Conservation (phyloP, 2,888 invertebrate species). For the Drosophila acutilabella region DNA sequence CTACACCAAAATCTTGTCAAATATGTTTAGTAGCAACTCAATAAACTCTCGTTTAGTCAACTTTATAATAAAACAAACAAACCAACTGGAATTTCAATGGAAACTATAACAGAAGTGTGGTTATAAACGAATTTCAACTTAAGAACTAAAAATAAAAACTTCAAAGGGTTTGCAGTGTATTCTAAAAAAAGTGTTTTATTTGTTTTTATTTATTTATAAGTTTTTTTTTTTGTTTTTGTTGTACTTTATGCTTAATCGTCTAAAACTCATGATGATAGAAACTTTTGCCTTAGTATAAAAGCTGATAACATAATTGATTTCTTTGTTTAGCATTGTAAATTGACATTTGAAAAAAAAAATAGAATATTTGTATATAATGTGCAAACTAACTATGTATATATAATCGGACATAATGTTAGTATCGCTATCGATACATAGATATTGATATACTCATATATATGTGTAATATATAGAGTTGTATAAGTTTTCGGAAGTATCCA, state of each 20-base stretch:
- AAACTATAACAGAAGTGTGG: neutral
- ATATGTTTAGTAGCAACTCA: conserved; percentile 21
- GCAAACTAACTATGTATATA: conserved; percentile 3
- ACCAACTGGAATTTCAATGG: neutral
- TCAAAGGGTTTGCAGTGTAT: conserved; percentile 14
- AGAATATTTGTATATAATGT: neutral
- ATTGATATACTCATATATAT: conserved; percentile 13
- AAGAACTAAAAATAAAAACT: too few relatives aligned
- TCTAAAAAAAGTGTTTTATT: conserved; percentile 18
- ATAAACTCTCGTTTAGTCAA: conserved; percentile 32
- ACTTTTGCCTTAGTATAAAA: conserved; percentile 9
- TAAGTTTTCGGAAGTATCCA: neutral
- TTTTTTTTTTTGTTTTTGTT: conserved; percentile 19
- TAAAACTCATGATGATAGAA: conserved; percentile 15
- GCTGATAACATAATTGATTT: conserved; percentile 19
- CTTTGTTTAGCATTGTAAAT: conserved; percentile 1
- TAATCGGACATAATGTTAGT: conserved; percentile 1
- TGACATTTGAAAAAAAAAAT: conserved; percentile 15
- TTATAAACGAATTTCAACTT: neutral
- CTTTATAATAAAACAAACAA: conserved; percentile 20
- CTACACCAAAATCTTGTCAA: conserved; percentile 26
- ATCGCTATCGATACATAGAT: conserved; percentile 18
- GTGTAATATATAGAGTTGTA: neutral
- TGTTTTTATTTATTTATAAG: conserved; percentile 1
- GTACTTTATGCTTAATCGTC: conserved; percentile 16